phyloP scores from a whole-genome alignment of 2,888 invertebrate species.

The Leptinotarsa juncta region DNA sequence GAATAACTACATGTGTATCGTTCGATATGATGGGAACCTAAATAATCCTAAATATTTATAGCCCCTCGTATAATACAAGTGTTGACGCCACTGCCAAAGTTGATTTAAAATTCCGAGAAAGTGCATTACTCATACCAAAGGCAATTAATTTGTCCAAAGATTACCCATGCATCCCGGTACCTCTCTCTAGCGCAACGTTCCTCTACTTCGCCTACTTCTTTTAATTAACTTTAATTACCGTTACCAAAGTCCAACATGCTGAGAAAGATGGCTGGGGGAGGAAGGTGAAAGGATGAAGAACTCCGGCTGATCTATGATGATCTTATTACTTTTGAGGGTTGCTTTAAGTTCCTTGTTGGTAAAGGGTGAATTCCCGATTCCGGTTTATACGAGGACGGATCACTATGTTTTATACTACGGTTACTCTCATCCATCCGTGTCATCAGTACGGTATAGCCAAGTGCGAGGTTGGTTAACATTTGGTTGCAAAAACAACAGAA shows the following conservation, averaged over 20 bases:
- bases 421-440: no score
- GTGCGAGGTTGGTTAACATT: no score
- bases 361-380: constrained; percentile 34
- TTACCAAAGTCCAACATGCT: constrained; percentile 66
- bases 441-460: no score
- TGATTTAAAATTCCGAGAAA: constrained; percentile 26
- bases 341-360: constrained; percentile 33
- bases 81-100: constrained; percentile 7
- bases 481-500: no score
- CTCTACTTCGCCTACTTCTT: constrained; percentile 61
- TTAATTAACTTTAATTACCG: constrained; percentile 69
- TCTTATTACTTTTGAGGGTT: constrained; percentile 53
- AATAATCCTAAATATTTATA: neutral
- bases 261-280: constrained; percentile 34
- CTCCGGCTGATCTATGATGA: constrained; percentile 60
- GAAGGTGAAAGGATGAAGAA: constrained; percentile 12
- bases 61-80: neutral
- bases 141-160: constrained; percentile 68
- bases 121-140: constrained; percentile 51
- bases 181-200: constrained; percentile 56
- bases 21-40: no score
- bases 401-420: neutral
- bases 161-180: constrained; percentile 66
- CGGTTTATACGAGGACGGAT: neutral
- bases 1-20: no score